Base-by-base conservation (phyloP, 2,113 vertebrate genomes). In the Nettapus auritus region DNA sequence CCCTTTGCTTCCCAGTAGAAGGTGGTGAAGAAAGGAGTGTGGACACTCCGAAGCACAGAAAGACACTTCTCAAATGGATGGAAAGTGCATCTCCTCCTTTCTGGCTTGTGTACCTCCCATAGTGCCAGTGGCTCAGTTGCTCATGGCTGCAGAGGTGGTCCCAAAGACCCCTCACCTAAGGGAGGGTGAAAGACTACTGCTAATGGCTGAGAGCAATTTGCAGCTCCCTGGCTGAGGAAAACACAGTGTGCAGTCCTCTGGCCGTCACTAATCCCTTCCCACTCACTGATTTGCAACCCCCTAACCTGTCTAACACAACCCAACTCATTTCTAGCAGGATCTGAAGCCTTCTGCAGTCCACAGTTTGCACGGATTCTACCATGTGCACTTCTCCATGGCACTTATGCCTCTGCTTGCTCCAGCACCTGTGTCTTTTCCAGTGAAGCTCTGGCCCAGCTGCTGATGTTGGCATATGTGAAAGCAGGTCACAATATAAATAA, bases 1-100 rank as follows among this genome's bases (percentile, higher is more conserved):
- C 50, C 50, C n/a, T 23, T n/a, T 1, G 9, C 3, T 3, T 8
- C 21, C 12, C 1, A 0, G 13, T 19, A 44, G 16, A 4, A 50
- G 69, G 34, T 2, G 1, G 19, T 50, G 46, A 42, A n/a, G 21
- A 33, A 31, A 48, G 31, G 34, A 53, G 34, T 3, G 19, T 11
- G 78, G 44, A 34, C 25, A n/a, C 19, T 36, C 59, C 1, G 4
- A 66, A 25, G 14, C n/a, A 8, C 14, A 18, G 73, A 28, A 31
- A 33, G 18, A 10, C 18, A 21, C 50, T 62, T 73, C 34, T 48
- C 6, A 0, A 71, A 33, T 10, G 18, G 52, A 48, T 44, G 55
- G 13, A 22, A 68, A 74, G 31, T 25, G 68, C 18, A 11, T 74
- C 16, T 57, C 42, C 18, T 12, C 46, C 26, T 5, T 77, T 74